A percentile compares a stretch with the other conserved stretches of the same genome.
phyloP scores from a whole-genome alignment of 1,140 invertebrate species.

The Psix sp. region DNA sequence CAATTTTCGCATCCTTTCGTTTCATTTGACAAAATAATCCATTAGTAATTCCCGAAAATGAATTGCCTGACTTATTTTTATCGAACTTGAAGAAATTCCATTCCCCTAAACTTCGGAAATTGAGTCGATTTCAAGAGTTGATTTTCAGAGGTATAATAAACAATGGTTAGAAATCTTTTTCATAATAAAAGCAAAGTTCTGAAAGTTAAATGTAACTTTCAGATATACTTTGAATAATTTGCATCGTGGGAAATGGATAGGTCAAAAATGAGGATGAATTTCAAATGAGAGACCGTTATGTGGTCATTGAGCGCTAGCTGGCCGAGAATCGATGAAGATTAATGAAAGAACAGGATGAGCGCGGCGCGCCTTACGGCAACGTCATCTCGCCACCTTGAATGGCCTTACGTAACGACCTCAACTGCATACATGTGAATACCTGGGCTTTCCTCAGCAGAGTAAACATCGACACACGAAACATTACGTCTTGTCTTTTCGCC shows the following conservation, averaged over 20 bases:
- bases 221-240: background rate
- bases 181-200: no score
- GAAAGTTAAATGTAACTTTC: no score
- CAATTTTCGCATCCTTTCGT: conserved; percentile 30
- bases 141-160: no score
- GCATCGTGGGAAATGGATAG: no score
- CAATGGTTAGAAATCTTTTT: no score
- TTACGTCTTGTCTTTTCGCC: conserved; percentile 21
- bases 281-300: conserved; percentile 44
- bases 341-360: conserved; percentile 66
- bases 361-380: conserved; percentile 63
- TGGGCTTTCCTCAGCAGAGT: conserved; percentile 29
- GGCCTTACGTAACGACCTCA: conserved; percentile 66
- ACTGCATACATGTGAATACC: conserved; percentile 42
- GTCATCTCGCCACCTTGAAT: conserved; percentile 70
- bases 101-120: no score
- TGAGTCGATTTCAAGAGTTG: no score
- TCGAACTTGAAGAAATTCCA: no score
- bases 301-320: conserved; percentile 3
- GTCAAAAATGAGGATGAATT: no score
- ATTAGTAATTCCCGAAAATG: no score
- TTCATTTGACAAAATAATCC: no score
- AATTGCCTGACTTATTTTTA: no score
- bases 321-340: conserved; percentile 30
- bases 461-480: conserved; percentile 28